Base-by-base conservation (phyloP, 1,140 invertebrate species). In the Uloborus diversus region DNA sequence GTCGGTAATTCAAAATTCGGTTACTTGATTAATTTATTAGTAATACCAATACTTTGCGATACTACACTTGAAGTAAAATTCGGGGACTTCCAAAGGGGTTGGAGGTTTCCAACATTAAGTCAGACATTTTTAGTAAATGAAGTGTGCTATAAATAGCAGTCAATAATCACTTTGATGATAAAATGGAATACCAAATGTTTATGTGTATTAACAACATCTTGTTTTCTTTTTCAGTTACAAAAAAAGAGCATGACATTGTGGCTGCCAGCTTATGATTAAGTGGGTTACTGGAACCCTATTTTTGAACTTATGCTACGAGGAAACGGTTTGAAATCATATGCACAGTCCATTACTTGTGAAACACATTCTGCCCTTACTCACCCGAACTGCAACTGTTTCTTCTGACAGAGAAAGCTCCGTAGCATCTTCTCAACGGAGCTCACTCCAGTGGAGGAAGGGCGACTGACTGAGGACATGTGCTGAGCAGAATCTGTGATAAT, bases 261-360 rank as follows among this genome's bases (percentile, higher is more conserved):
- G 57, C 69, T n/a, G 69, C 69, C 53, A 73, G 56, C 53, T 73
- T 73, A 73, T 73, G 69, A 73, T 73, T 56, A 23, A 30, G 14
- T 59, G 30, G 13, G 23, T 14, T 13, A 13, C 25, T 47, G 69
- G 35, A 61, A 56, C 69, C 27, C 23, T 20, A 33, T n/a, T 37
- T 30, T 23, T 17, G 17, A 17, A 42, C 9, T 13, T 17, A 42
- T 42, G 37, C 37, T n/a, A n/a, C n/a, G 4, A 68, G 28, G 28
- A 68, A 20, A 57, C 17, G 30, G 68, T 23, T 70, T 70, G 13
- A 57, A 49, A 20, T 57, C 49, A 32, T 51, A 42, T 49, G 64
- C 64, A 66, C 64, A 30, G 64, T 66, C 64, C 35, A 65, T 65
- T 65, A 23, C 51, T 51, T 66, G 42, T 42, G 20, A 30, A 51